Conservation (phyloP, 1,140 invertebrate species). For the Marisa cornuarietis region DNA sequence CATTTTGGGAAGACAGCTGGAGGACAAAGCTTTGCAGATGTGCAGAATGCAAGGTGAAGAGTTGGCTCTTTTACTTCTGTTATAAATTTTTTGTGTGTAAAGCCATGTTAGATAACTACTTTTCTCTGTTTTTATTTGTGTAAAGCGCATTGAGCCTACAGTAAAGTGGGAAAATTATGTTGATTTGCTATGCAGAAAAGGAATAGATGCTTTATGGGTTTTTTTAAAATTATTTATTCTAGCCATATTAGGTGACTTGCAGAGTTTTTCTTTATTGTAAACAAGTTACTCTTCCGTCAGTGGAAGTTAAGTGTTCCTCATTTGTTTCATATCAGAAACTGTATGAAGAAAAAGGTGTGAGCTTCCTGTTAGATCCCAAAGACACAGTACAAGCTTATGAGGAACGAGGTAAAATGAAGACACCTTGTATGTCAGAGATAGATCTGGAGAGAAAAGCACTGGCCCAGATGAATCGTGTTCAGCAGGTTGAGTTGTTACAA, state of each 20-base stretch:
- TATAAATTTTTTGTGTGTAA: neutral
- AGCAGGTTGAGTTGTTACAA: slow-evolving; percentile 58
- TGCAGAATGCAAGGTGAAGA: slow-evolving; percentile 59
- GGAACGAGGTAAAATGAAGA: slow-evolving; percentile 69
- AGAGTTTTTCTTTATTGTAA: too few relatives aligned
- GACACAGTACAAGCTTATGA: slow-evolving; percentile 91
- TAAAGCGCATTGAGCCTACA: too few relatives aligned
- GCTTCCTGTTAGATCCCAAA: slow-evolving; percentile 80
- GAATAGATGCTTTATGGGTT: neutral
- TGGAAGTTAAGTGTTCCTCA: neutral
- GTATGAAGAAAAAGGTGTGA: slow-evolving; percentile 55
- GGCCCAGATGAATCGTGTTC: slow-evolving; percentile 67
- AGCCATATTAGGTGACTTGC: too few relatives aligned
- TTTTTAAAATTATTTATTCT: too few relatives aligned
- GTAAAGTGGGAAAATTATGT: too few relatives aligned
- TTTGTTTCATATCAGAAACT: slow-evolving; percentile 40
- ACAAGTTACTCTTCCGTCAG: too few relatives aligned
- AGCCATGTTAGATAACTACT: neutral
- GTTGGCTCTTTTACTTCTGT: neutral
- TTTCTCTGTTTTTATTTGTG: neutral
- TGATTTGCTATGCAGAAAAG: neutral
- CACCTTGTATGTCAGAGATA: slow-evolving; percentile 69
- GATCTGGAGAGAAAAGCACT: slow-evolving; percentile 81
- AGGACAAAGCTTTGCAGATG: slow-evolving; percentile 78
- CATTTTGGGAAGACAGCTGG: slow-evolving; percentile 80